phyloP scores from a whole-genome alignment of 2,797 vertebrate species.

The Danio choprae region DNA sequence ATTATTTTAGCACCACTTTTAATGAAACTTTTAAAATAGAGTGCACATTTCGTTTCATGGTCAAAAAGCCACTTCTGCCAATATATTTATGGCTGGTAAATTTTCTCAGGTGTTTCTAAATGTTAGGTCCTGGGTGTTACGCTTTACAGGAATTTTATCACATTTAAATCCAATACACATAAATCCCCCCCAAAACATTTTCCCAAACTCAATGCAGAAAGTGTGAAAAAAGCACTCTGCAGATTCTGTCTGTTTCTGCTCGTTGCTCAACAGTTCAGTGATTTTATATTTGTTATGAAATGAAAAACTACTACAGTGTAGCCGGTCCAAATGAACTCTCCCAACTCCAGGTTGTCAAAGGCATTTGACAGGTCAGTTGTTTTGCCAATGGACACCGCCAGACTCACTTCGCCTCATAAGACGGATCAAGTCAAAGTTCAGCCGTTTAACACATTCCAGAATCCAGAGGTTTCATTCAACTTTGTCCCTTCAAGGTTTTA shows the following conservation, averaged over 20 bases:
- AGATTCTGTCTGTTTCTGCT: background rate
- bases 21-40: too few relatives aligned
- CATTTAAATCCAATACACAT: background rate
- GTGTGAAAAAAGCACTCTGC: background rate
- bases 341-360: background rate
- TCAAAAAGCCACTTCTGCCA: too few relatives aligned
- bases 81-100: too few relatives aligned
- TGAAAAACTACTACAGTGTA: slow-evolving; percentile 38
- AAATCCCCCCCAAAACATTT: background rate
- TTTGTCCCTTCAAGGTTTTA: slow-evolving; percentile 20
- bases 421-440: slow-evolving; percentile 32
- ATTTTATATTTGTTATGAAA: slow-evolving; percentile 48
- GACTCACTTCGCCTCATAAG: slow-evolving; percentile 37
- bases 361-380: slow-evolving; percentile 29
- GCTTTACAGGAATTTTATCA: background rate
- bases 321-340: slow-evolving; percentile 25
- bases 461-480: slow-evolving; percentile 28
- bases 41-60: too few relatives aligned
- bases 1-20: too few relatives aligned
- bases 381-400: slow-evolving; percentile 25
- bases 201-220: background rate
- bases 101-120: too few relatives aligned
- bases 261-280: slow-evolving; percentile 31
- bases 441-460: slow-evolving; percentile 19
- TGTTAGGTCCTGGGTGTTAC: too few relatives aligned